Percentiles rank a stretch among this genome's conserved stretches.
Conservation (phyloP, 2,888 invertebrate genomes). For the Podabrus alpinus region DNA sequence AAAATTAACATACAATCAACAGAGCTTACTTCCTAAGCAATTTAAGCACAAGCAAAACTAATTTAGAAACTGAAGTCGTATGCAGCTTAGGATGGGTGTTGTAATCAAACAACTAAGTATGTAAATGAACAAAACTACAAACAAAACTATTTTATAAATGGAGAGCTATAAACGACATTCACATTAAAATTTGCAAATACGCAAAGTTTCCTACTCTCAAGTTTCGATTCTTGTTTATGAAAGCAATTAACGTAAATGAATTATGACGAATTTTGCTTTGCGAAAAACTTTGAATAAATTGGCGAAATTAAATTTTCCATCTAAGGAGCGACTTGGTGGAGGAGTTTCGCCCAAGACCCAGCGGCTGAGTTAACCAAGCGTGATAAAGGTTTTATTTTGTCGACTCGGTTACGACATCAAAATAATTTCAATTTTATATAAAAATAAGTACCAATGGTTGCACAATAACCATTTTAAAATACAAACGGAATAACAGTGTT, state of each 20-base stretch:
- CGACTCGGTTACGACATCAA: too few species aligned
- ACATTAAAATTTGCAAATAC: not conserved
- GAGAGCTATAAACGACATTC: slow-evolving; percentile 1
- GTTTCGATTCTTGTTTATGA: not conserved
- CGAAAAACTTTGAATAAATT: not conserved
- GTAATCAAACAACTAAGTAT: slow-evolving; percentile 6
- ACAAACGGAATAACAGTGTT: not conserved
- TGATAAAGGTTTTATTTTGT: too few species aligned
- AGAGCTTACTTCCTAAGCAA: not conserved
- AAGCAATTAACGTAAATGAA: not conserved
- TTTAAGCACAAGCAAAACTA: not conserved
- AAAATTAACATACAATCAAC: not conserved
- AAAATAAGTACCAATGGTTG: not conserved
- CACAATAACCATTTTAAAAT: not conserved
- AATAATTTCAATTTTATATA: not conserved
- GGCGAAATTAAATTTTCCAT: too few species aligned
- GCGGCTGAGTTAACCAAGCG: too few species aligned
- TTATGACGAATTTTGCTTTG: not conserved
- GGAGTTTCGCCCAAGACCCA: too few species aligned
- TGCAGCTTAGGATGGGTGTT: slow-evolving; percentile 3
- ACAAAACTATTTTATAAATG: slow-evolving; percentile 2
- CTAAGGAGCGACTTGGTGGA: too few species aligned
- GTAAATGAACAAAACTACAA: slow-evolving; percentile 14
- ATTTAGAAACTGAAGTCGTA: slow-evolving; percentile 8
- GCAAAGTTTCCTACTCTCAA: not conserved